phyloP scores from a whole-genome alignment of 2,888 invertebrate genomes.

The Catocala sponsa region DNA sequence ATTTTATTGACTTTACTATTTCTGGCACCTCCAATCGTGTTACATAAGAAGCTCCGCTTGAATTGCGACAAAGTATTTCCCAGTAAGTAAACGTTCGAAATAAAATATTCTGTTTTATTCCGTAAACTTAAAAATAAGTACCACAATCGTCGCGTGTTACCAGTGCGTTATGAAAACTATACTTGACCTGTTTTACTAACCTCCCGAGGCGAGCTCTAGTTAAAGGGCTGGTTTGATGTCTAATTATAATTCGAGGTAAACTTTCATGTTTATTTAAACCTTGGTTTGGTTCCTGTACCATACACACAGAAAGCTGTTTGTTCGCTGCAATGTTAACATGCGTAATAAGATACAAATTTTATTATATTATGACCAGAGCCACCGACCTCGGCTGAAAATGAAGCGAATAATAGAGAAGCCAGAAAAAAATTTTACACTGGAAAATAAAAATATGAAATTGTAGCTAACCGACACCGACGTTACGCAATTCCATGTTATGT shows the following conservation, averaged over 20 bases:
- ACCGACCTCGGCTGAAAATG: constrained; percentile 7
- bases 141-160: constrained; percentile 58
- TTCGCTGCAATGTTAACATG: constrained; percentile 7
- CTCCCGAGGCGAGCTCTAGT: constrained; percentile 55
- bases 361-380: constrained; percentile 8
- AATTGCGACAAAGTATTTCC: not conserved
- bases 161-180: constrained; percentile 67
- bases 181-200: constrained; percentile 73
- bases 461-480: constrained; percentile 1
- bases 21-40: not conserved
- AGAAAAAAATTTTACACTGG: constrained; percentile 17
- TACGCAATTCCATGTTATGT: not conserved
- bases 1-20: not conserved
- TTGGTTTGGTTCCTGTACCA: constrained; percentile 26
- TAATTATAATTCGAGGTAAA: constrained; percentile 62
- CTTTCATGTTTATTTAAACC: constrained; percentile 58
- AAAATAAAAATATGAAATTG: constrained; percentile 27
- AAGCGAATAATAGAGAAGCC: constrained; percentile 13
- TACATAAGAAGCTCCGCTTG: not conserved
- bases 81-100: constrained; percentile 13
- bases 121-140: constrained; percentile 34
- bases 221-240: constrained; percentile 53
- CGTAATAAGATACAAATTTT: constrained; percentile 17
- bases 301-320: constrained; percentile 4
- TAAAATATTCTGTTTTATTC: constrained; percentile 37